Conservation (phyloP, 2,113 vertebrate genomes). For the Panthera uncia region DNA sequence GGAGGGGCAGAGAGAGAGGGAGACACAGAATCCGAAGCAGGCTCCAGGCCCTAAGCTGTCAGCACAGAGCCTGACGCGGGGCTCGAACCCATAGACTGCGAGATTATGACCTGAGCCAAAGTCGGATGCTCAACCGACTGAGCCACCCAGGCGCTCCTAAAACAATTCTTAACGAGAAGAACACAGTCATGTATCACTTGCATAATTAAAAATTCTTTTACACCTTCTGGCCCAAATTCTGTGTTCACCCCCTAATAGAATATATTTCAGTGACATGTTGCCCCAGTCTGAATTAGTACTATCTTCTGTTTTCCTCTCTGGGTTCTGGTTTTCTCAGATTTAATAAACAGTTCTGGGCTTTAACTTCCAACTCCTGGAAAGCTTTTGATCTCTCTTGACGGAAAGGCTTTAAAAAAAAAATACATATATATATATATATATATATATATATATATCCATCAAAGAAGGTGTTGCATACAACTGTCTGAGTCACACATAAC, state of each 20-base stretch:
- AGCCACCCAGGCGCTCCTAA: neutral
- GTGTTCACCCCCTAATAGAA: neutral
- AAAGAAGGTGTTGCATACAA: neutral
- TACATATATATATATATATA: neutral
- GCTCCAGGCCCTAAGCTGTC: too few species aligned
- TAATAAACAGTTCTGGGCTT: neutral
- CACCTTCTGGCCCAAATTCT: neutral
- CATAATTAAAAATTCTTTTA: neutral
- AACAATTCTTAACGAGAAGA: neutral
- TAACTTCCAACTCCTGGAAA: neutral
- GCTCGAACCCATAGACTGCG: too few species aligned
- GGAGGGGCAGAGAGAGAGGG: too few species aligned
- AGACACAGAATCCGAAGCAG: too few species aligned
- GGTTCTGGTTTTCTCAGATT: neutral
- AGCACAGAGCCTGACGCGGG: too few species aligned
- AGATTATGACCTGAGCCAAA: too few species aligned
- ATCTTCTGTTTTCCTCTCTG: neutral
- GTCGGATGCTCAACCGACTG: too few species aligned
- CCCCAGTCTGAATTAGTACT: fast-evolving
- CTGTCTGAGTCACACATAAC: neutral
- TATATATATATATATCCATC: neutral
- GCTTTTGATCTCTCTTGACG: neutral
- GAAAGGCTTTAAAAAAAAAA: neutral
- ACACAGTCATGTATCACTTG: neutral
- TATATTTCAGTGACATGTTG: neutral